Conservation (phyloP, 2,113 vertebrate species). For the Xenopus borealis region DNA sequence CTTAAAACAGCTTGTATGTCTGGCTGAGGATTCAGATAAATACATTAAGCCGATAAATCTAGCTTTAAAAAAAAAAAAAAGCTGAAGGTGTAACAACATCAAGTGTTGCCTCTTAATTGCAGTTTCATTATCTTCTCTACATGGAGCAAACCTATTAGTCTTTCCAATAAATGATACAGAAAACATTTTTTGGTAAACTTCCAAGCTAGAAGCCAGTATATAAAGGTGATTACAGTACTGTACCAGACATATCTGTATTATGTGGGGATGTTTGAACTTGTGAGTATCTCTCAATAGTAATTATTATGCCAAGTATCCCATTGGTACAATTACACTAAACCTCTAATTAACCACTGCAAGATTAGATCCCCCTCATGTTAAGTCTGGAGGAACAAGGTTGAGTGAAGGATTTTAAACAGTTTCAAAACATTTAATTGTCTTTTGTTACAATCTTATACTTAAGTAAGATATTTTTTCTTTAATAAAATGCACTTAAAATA, state of each 20-base stretch:
- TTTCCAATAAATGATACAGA: neutral
- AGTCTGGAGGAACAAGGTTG: constrained; percentile 75
- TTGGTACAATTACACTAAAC: constrained; percentile 98
- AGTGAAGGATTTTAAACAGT: constrained; percentile 80
- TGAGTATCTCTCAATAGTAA: constrained; percentile 88
- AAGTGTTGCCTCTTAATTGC: too few species aligned
- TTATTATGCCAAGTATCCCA: constrained; percentile 95
- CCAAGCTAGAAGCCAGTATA: constrained; percentile 65
- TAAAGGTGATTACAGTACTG: constrained; percentile 71
- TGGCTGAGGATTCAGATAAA: too few species aligned
- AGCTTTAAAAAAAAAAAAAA: too few species aligned
- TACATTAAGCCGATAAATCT: too few species aligned
- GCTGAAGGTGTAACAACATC: too few species aligned
- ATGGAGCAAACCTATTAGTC: neutral
- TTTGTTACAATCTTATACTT: constrained; percentile 78
- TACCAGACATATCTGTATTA: constrained; percentile 88
- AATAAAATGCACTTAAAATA: constrained; percentile 77
- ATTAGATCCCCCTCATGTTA: constrained; percentile 87
- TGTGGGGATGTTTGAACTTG: constrained; percentile 83
- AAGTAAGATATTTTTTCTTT: constrained; percentile 73
- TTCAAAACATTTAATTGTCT: constrained; percentile 79
- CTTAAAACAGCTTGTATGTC: too few species aligned
- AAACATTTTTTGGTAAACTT: constrained; percentile 63
- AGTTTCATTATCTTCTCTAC: neutral
- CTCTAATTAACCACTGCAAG: constrained; percentile 93